A percentile compares a stretch with the other conserved stretches of the same genome.
Evolutionary conservation across 2,888 invertebrate species (phyloP).

Genomic region (Xylota sylvarum): DNA sequence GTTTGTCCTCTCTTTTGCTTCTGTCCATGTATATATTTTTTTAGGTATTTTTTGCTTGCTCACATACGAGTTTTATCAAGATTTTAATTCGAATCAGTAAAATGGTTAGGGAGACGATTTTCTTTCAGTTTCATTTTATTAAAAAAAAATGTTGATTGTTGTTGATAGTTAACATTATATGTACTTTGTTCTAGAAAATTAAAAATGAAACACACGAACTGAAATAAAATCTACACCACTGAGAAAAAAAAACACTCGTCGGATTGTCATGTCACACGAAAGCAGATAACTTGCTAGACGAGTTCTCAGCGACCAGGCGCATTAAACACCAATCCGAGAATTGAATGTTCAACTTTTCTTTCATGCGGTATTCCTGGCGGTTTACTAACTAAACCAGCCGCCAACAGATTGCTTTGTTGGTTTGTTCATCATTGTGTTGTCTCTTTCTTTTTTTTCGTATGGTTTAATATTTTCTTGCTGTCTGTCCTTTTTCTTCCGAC

Average conservation of each 20-base stretch:
- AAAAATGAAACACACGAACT: conserved; percentile 30
- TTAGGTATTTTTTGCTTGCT: conserved; percentile 40
- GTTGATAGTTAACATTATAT: conserved; percentile 6
- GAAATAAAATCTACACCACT: conserved; percentile 55
- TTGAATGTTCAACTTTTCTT: conserved; percentile 31
- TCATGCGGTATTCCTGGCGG: conserved; percentile 24
- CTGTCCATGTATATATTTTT: not conserved
- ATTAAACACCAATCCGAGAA: conserved; percentile 41
- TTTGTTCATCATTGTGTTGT: not conserved
- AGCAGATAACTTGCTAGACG: conserved; percentile 46
- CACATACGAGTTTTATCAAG: conserved; percentile 27
- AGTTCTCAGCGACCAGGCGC: conserved; percentile 60
- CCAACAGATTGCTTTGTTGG: conserved; percentile 12
- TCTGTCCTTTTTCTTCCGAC: too few relatives aligned
- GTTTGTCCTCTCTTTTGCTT: not conserved
- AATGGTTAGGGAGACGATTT: not conserved
- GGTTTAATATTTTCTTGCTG: too few relatives aligned
- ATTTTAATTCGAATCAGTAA: not conserved
- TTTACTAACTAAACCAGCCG: conserved; percentile 1
- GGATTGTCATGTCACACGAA: conserved; percentile 59
- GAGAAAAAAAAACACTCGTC: conserved; percentile 57
- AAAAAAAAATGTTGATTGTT: conserved; percentile 3
- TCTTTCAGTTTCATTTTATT: not conserved
- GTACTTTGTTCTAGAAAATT: conserved; percentile 5
- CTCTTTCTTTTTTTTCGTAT: conserved; percentile 3